These are phyloP conservation scores for Tetramorium simillimum DNA, from an alignment of 1,140 invertebrate species.

Conservation along the genomic window DNA sequence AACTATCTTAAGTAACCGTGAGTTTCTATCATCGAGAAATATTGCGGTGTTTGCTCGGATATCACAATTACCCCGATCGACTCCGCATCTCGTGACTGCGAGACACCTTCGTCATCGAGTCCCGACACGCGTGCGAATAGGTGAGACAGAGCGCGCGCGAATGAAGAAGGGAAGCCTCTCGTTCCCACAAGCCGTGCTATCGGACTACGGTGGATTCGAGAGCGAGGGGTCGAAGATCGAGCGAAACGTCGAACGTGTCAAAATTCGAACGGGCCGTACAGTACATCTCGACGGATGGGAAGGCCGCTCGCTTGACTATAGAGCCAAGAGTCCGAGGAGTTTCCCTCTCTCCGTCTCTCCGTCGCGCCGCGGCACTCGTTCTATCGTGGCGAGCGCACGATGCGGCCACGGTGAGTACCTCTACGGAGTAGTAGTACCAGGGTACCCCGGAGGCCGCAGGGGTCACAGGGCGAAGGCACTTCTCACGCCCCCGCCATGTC, in stretches of 20 bases:
- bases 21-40: background rate
- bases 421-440: constrained; percentile 74
- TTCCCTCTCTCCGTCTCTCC: constrained; percentile 52
- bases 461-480: constrained; percentile 85
- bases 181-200: constrained; percentile 68
- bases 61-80: background rate
- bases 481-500: constrained; percentile 84
- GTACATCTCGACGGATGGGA: constrained; percentile 56
- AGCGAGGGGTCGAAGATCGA: constrained; percentile 80
- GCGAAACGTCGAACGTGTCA: constrained; percentile 84
- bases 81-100: background rate
- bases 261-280: constrained; percentile 82
- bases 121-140: constrained; percentile 61
- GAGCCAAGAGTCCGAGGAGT: constrained; percentile 43
- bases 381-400: constrained; percentile 59
- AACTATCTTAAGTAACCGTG: no score
- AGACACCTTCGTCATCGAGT: constrained; percentile 23
- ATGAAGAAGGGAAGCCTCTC: constrained; percentile 33
- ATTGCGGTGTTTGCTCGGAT: background rate
- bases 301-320: constrained; percentile 45
- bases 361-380: background rate
- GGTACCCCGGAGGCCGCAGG: constrained; percentile 78
- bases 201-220: constrained; percentile 63
- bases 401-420: constrained; percentile 68
- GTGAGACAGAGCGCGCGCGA: constrained; percentile 69